A percentile compares a stretch with the other conserved stretches of the same genome.
phyloP scores from a whole-genome alignment of 1,140 invertebrate species.

The Drosophila orosa region DNA sequence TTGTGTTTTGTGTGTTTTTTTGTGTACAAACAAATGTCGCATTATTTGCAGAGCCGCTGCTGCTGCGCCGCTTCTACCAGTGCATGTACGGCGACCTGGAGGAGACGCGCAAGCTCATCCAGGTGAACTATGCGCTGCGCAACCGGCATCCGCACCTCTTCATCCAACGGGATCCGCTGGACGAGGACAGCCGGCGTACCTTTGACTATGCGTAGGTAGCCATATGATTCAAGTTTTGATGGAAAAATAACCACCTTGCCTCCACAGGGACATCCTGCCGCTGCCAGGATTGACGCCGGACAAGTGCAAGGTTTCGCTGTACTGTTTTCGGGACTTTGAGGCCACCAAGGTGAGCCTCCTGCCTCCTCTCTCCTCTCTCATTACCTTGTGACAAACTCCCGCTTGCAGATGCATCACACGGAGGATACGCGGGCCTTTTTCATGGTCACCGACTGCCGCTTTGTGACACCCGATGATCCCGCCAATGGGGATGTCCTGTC shows the following conservation, averaged over 20 bases:
- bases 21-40: constrained; percentile 26
- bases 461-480: constrained; percentile 85
- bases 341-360: constrained; percentile 83
- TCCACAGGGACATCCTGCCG: constrained; percentile 87
- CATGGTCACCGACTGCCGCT: constrained; percentile 88
- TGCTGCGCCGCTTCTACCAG: constrained; percentile 79
- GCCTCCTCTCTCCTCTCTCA: too few relatives aligned
- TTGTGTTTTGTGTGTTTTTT: neutral
- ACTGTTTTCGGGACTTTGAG: constrained; percentile 87
- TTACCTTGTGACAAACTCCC: neutral
- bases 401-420: constrained; percentile 88
- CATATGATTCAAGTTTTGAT: too few relatives aligned
- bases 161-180: constrained; percentile 86
- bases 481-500: constrained; percentile 63
- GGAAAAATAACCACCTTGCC: neutral
- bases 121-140: constrained; percentile 88
- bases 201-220: constrained; percentile 76
- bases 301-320: constrained; percentile 86
- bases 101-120: constrained; percentile 87
- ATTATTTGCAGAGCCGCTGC: constrained; percentile 59
- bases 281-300: constrained; percentile 86
- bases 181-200: constrained; percentile 69
- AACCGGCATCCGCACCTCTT: constrained; percentile 88
- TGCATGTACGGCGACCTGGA: constrained; percentile 86
- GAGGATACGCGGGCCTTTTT: constrained; percentile 88